These are phyloP conservation scores for Strongylocentrotus purpuratus DNA, from an alignment of 35 echinoderm and acorn worm genomes.

Conservation along the genomic window DNA sequence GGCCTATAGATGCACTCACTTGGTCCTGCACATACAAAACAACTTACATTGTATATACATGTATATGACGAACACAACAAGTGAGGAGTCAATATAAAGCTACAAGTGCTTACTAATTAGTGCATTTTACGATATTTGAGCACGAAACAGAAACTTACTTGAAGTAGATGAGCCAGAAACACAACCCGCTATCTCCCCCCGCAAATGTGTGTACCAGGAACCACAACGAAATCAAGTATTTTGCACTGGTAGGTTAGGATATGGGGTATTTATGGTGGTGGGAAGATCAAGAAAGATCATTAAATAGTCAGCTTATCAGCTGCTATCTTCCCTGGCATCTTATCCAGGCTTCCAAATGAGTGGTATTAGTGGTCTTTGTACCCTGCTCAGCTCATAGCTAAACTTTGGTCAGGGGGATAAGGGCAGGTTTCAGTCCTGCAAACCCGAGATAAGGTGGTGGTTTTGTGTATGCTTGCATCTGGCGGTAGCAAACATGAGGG, in stretches of 20 bases:
- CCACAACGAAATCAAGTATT: neutral
- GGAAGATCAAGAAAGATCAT: constrained; percentile 7
- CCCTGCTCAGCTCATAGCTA: neutral
- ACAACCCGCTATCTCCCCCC: neutral
- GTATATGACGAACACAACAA: neutral
- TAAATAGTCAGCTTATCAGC: neutral
- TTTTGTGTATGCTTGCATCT: neutral
- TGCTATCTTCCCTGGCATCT: neutral
- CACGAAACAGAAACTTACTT: constrained; percentile 11
- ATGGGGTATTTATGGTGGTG: neutral
- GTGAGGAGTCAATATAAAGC: neutral
- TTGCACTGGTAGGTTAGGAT: neutral
- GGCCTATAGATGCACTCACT: no score
- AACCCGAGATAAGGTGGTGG: neutral
- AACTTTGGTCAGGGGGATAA: neutral
- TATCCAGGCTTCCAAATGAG: neutral
- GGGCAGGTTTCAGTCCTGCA: neutral
- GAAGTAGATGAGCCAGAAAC: neutral
- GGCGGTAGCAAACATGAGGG: neutral
- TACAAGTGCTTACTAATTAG: constrained; percentile 1
- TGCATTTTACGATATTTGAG: neutral
- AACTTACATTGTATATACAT: neutral
- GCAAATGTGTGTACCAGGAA: neutral
- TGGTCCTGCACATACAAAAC: neutral
- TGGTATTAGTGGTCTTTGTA: neutral